Evolutionary conservation across 2,113 vertebrate genomes (phyloP).

Genomic region (Alosa alosa): DNA sequence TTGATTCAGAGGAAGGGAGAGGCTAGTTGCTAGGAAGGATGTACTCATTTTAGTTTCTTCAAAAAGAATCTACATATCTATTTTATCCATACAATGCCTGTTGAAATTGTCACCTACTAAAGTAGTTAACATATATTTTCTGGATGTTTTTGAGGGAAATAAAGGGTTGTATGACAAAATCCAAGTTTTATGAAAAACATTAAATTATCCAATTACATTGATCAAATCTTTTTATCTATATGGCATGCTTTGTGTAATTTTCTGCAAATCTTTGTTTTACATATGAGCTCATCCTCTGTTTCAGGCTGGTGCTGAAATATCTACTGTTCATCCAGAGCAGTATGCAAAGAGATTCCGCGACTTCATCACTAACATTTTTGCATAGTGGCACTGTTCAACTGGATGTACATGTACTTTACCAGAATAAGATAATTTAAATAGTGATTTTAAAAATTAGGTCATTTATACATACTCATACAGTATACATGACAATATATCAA

Average conservation of each 20-base stretch:
- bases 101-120: background rate
- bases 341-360: slow-evolving; percentile 87
- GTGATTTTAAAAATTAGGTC: slow-evolving; percentile 3
- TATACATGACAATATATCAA: background rate
- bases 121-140: background rate
- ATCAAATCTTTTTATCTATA: background rate
- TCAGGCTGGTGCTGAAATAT: slow-evolving; percentile 89
- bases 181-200: background rate
- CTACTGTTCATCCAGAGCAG: slow-evolving; percentile 86
- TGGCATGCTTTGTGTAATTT: background rate
- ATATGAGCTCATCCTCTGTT: background rate
- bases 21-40: background rate
- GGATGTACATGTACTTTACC: slow-evolving; percentile 1
- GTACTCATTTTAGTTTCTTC: background rate
- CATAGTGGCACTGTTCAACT: slow-evolving; percentile 55
- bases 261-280: background rate
- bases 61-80: background rate
- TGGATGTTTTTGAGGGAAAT: background rate
- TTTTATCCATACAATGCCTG: background rate
- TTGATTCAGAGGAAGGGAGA: background rate
- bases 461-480: background rate
- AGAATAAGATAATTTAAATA: background rate
- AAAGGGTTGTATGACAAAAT: background rate
- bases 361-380: slow-evolving; percentile 86
- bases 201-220: background rate